Base-by-base conservation (phyloP, 2,113 vertebrate genomes). In the Pandion haliaetus region DNA sequence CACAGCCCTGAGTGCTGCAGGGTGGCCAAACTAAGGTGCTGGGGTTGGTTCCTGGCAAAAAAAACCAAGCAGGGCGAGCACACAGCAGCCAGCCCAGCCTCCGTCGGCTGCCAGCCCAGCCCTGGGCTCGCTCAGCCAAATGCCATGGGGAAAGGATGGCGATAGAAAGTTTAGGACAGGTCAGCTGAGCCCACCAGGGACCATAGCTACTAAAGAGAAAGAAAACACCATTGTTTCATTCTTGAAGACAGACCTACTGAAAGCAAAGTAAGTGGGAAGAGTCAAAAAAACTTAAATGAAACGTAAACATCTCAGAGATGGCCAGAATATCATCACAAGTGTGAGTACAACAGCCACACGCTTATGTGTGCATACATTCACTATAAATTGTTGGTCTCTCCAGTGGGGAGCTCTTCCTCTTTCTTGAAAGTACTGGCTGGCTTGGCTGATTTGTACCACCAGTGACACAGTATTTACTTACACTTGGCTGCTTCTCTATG, bases 341-440 rank as follows among this genome's bases (percentile, higher is more conserved):
- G 47, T n/a, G 42, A 31, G 24, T 57, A 42, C 55, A 77, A 34
- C 52, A 73, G 70, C 47, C 62, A 63, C 38, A 31, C 17, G 4
- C 10, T 40, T 18, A 8, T 4, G 3, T 2, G 0, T 10, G 49
- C 31, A 11, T 0, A 26, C 24, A 10, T 18, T 62, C 31, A 10
- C 54, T 49, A 8, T 6, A 49, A 6, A 24, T 6, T 59, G 55
- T 78, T 73, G 10, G 8, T 29, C 38, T 36, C 80, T 62, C 54
- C 34, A 47, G 25, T 8, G 34, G 21, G 11, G 11, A 59, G 4
- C 24, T 90, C 17, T 31, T 85, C 14, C 19, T 67, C 38, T 55
- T 83, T 8, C 38, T 59, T 71, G n/a, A 40, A 71, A 47, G 20
- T 55, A 40, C 55, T 62, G 74, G 4, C 21, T 42, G 71, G 19